phyloP scores from a whole-genome alignment of 2,113 vertebrate species.

The Pyxicephalus adspersus region DNA sequence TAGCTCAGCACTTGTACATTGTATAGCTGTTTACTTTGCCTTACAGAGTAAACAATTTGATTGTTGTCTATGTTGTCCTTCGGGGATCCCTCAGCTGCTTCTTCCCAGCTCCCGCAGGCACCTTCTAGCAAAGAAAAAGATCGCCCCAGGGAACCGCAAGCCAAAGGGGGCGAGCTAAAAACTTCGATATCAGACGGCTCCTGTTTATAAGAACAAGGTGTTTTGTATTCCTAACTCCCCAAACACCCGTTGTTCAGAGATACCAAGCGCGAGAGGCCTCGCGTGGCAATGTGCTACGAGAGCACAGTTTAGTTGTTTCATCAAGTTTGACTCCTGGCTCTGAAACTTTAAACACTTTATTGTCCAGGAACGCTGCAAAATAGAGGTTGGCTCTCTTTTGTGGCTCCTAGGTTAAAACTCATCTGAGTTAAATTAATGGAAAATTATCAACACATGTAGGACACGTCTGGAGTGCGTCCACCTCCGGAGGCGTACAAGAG shows the following conservation, averaged over 20 bases:
- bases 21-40: neutral
- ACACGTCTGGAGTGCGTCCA: neutral
- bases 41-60: conserved; percentile 70
- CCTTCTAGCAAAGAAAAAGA: conserved; percentile 54
- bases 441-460: conserved; percentile 23
- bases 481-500: neutral
- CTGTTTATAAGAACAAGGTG: conserved; percentile 62
- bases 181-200: conserved; percentile 57
- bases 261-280: neutral
- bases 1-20: neutral
- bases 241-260: neutral
- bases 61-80: conserved; percentile 64
- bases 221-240: conserved; percentile 59
- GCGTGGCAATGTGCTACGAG: neutral
- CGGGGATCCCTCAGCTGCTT: conserved; percentile 70
- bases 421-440: conserved; percentile 33
- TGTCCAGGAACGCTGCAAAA: conserved; percentile 23
- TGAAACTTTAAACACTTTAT: neutral
- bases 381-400: neutral
- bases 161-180: conserved; percentile 66
- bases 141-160: conserved; percentile 69
- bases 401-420: neutral
- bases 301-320: neutral
- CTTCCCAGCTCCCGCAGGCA: conserved; percentile 63
- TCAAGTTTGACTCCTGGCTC: neutral